A percentile compares a stretch with the other conserved stretches of the same genome.
Conservation (phyloP, 2,797 vertebrate species). For the Premnoplex brunnescens region DNA sequence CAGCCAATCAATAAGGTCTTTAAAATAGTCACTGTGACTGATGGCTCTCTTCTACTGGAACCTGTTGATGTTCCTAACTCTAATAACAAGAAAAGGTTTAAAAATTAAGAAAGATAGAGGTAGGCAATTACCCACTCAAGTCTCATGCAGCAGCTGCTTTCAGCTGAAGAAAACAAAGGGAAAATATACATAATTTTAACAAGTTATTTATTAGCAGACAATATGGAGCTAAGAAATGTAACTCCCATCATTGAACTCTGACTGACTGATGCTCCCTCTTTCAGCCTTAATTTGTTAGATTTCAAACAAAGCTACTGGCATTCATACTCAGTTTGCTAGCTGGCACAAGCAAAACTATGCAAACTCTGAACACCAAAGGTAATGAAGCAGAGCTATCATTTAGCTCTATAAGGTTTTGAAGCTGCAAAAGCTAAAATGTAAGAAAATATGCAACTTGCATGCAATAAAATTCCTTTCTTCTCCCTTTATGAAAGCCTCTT, state of each 20-base stretch:
- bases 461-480: neutral
- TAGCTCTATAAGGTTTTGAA: neutral
- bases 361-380: neutral
- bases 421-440: neutral
- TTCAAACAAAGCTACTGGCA: conserved; percentile 1
- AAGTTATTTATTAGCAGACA: neutral
- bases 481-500: neutral
- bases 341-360: conserved; percentile 4
- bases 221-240: neutral
- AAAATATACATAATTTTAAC: neutral
- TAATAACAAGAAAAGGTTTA: neutral
- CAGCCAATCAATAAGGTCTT: neutral
- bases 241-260: neutral
- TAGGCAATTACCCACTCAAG: neutral
- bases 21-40: neutral
- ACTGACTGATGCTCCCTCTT: neutral
- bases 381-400: conserved; percentile 16
- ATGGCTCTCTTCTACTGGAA: neutral
- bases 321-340: neutral
- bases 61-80: neutral
- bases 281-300: conserved; percentile 24
- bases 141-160: neutral
- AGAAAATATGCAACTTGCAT: conserved; percentile 4
- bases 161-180: neutral
- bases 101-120: neutral